These are phyloP conservation scores for Antitype chi DNA, from an alignment of 2,888 invertebrate species.

Conservation along the genomic window DNA sequence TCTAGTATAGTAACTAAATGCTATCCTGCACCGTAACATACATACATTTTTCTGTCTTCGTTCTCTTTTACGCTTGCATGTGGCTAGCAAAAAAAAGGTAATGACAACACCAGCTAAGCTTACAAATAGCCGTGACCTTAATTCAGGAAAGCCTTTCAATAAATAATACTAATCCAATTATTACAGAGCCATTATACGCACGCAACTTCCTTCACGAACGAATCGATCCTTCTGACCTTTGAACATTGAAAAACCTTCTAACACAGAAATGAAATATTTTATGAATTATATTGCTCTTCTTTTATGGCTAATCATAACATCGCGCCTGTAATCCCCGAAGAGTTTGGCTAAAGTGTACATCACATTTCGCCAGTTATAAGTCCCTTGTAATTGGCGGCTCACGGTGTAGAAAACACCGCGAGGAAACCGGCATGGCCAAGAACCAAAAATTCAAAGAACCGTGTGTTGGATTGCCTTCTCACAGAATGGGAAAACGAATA, in stretches of 20 bases:
- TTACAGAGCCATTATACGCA: constrained; percentile 18
- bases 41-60: too few relatives aligned
- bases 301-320: not conserved
- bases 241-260: not conserved
- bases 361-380: not conserved
- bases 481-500: too few relatives aligned
- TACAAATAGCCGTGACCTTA: constrained; percentile 10
- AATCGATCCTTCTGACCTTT: constrained; percentile 34
- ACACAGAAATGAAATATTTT: not conserved
- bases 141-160: constrained; percentile 29
- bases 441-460: too few relatives aligned
- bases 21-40: not conserved
- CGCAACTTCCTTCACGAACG: constrained; percentile 31
- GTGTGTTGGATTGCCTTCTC: too few relatives aligned
- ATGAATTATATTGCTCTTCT: not conserved
- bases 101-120: not conserved
- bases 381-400: too few relatives aligned
- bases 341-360: too few relatives aligned
- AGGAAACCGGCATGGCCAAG: too few relatives aligned
- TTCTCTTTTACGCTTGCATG: too few relatives aligned
- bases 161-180: constrained; percentile 42
- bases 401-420: too few relatives aligned
- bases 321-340: not conserved
- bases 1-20: not conserved
- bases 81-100: not conserved